Evolutionary conservation across 2,113 vertebrate species (phyloP).

Genomic region (Cricetomys ansorgei): DNA sequence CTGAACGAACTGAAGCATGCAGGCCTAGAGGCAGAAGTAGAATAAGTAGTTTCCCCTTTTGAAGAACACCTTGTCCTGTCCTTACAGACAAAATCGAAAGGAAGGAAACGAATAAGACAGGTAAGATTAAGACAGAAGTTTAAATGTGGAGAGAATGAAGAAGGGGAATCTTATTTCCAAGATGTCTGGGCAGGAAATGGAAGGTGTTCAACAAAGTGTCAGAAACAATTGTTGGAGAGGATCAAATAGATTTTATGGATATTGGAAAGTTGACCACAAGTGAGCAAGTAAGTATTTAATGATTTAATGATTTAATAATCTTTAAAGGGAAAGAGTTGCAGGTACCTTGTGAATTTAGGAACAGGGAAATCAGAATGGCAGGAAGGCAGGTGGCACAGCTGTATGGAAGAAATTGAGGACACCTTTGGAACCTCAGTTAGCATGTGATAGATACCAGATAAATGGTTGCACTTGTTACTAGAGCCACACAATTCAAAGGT

Average conservation of each 20-base stretch:
- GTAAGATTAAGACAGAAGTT: not conserved
- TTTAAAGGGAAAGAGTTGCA: not conserved
- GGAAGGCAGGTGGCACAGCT: not conserved
- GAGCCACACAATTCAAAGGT: not conserved
- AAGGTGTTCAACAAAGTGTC: not conserved
- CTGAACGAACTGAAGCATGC: not conserved
- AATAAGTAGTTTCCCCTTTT: slow-evolving; percentile 1
- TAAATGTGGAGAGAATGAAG: not conserved
- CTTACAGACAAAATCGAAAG: not conserved
- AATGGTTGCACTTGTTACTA: not conserved
- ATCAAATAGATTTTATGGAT: not conserved
- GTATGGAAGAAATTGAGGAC: not conserved
- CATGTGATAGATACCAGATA: not conserved
- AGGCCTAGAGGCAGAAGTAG: not conserved
- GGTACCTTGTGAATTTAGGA: too few relatives aligned
- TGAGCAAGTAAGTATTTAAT: too few relatives aligned
- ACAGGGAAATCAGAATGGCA: not conserved
- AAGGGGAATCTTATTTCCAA: not conserved
- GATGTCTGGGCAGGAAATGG: not conserved
- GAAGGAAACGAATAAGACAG: not conserved
- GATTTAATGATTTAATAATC: too few relatives aligned
- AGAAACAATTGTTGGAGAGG: not conserved
- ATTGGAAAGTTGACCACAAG: not conserved
- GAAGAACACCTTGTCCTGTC: not conserved
- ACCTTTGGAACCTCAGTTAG: not conserved